Base-by-base conservation (phyloP, 2,113 vertebrate species). In the Scomber scombrus region DNA sequence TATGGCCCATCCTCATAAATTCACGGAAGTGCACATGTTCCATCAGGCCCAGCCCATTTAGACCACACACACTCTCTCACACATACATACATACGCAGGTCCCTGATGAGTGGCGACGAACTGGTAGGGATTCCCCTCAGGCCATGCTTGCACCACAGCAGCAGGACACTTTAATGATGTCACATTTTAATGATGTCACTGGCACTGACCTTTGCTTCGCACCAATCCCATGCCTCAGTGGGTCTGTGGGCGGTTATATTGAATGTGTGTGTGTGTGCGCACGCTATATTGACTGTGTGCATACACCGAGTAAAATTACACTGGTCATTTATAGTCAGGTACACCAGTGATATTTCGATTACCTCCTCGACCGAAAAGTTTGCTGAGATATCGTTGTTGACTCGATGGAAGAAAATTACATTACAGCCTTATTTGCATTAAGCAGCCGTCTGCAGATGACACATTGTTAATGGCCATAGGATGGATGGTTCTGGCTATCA, bases 171-270 rank as follows among this genome's bases (percentile, higher is more conserved):
- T 88, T 84, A 87, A 88, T 91, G 88, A 91, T 92, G 91, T 90
- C 89, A 92, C 89, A 82, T 85, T 92, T 89, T 89, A 92, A 93
- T 92, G 93, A 92, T 93, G 89, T 94, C 92, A 93, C 88, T 67
- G 40, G 5, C 2, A 5, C 66, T 88, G 91, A 93, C 91, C 92
- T 91, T 90, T 89, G 85, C 80, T 85, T 86, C 14, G 73, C 85
- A 91, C 90, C 93, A 92, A 88, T 94, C 86, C 86, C 84, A 89
- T 31, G 51, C 84, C 66, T 88, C 83, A 76, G 6, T 76, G 72
- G 85, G 64, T 63, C 51, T 72, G 63, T 82, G 73, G 86, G 71
- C 18, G 76, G 87, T n/a, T 73, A 82, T 82, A 65, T 31, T 70
- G 84, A 84, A 61, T 56, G 5, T 11, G 19, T 51, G 54, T 49